Evolutionary conservation across 2,888 invertebrate species (phyloP), one percentile per base, ranked within the genome.

Genomic region (Flabesymbios commensalis): DNA sequence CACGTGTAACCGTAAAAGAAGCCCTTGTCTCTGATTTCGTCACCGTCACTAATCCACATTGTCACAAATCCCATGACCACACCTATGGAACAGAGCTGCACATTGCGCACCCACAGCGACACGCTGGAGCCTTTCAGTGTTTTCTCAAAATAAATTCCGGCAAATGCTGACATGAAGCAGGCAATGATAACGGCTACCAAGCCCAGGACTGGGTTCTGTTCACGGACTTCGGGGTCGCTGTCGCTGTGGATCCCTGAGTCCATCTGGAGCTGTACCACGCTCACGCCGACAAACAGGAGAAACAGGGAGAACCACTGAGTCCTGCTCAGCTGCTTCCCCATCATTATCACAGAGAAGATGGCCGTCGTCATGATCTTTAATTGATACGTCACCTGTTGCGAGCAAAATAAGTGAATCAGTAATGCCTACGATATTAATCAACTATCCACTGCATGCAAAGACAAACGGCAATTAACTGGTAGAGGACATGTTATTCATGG

Each of bases 81-180:
- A 2, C 97, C 94, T 33, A 96, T 86, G 54, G 95, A 86, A 75
- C 96, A 93, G 58, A 99, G 85, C 79, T 99, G 98, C 0, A 99
- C 92, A 84, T 99, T 99, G 74, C 99, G 86, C 90, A 99, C 92
- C 98, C 99, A 99, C 1, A 88, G 82, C 1, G 86, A 85, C 69
- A 95, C 90, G 70, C 94, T 92, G 1, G 82, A 80, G 26, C 83
- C 83, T 72, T 99, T 99, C 0, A 99, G 86, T 74, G 98, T 95
- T 86, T 97, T 99, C 82, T 99, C 98, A 82, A 99, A 98, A 82
- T 94, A 99, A 65, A 99, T 93, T 39, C 98, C 98, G 29, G 97
- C 96, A 84, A 98, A 97, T 3, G 97, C 98, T 7, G 96, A 97
- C 72, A 98, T 86, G 65, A 93, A 88, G 77, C 96, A 96, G 0